Base-by-base conservation (phyloP, 2,888 invertebrate species). In the Patella caerulea region DNA sequence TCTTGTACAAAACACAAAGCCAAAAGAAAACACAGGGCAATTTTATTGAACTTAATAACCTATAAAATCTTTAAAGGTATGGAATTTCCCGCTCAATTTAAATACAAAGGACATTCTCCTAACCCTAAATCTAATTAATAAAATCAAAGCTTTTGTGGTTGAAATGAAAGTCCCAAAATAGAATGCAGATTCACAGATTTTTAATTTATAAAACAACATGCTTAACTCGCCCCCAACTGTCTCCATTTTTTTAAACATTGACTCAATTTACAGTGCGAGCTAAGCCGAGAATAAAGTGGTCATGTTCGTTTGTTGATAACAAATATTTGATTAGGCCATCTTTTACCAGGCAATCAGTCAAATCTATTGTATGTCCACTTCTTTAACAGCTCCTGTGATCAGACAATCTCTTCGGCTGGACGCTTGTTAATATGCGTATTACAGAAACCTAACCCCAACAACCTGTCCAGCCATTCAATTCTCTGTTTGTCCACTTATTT, bases 391-490 rank as follows among this genome's bases (percentile, higher is more conserved):
- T 65, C 24, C 65, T 15, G 65, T 12, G 24, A 65, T 65, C 24
- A 24, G 24, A 65, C 65, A 65, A 65, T 65, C 45, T 45, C 45
- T 45, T 45, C 9, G 7, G 45, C 45, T 45, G 45, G 45, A 45
- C 45, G 45, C 45, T 45, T 45, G 45, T 45, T 45, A 45, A 45
- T 45, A 45, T 65, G 65, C 24, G 19, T 65, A 12, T 24, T 24
- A 65, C 65, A 65, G 65, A 65, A 65, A 65, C 65, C 24, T 24
- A 65, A 65, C 65, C 65, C 65, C 19, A 65, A 65, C 65, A 65
- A 65, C 24, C 65, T 65, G 12, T 24, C 19, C 65, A 65, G 65
- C 24, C 45, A 65, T 65, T 65, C 65, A 19, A 19, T 65, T 15
- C 65, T 11, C 19, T 65, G 65, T 65, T 65, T 65, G 65, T 14